Percentiles rank a stretch among this genome's conserved stretches.
phyloP scores from a whole-genome alignment of 2,113 vertebrate species.

The Orthonyx spaldingii region DNA sequence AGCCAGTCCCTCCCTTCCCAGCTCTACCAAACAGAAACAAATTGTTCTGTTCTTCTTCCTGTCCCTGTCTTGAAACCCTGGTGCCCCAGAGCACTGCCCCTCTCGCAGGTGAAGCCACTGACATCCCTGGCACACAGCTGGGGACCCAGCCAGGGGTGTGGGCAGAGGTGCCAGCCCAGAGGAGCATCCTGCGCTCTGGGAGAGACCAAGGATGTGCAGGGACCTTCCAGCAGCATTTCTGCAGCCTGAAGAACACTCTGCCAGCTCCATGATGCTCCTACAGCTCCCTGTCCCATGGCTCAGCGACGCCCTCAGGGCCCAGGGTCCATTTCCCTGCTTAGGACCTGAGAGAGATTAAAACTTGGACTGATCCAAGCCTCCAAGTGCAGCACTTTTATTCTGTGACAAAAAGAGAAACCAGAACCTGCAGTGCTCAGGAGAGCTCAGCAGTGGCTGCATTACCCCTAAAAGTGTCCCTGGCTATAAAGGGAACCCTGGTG shows the following conservation, averaged over 20 bases:
- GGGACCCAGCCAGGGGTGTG: accelerated
- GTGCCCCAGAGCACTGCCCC: not conserved
- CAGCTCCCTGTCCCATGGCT: not conserved
- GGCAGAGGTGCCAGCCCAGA: not conserved
- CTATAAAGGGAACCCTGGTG: not conserved
- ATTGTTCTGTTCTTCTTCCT: not conserved
- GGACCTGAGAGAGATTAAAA: not conserved
- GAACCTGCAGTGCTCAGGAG: not conserved
- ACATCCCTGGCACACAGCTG: not conserved
- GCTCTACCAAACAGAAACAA: not conserved
- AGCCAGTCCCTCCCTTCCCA: not conserved
- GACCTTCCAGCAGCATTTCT: not conserved
- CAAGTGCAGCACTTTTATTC: not conserved
- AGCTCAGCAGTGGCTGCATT: not conserved
- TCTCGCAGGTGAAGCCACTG: not conserved
- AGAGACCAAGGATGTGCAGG: not conserved
- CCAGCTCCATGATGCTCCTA: not conserved
- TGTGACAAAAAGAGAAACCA: not conserved
- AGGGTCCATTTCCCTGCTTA: not conserved
- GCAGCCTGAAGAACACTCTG: not conserved
- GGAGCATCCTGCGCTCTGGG: accelerated
- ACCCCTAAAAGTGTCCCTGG: not conserved
- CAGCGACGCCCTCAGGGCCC: not conserved
- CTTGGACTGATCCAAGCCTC: not conserved
- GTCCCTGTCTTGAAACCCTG: not conserved